These are phyloP conservation scores for Halocynthia roretzi DNA, from an alignment of 23 tunicate species.

Conservation along the genomic window DNA sequence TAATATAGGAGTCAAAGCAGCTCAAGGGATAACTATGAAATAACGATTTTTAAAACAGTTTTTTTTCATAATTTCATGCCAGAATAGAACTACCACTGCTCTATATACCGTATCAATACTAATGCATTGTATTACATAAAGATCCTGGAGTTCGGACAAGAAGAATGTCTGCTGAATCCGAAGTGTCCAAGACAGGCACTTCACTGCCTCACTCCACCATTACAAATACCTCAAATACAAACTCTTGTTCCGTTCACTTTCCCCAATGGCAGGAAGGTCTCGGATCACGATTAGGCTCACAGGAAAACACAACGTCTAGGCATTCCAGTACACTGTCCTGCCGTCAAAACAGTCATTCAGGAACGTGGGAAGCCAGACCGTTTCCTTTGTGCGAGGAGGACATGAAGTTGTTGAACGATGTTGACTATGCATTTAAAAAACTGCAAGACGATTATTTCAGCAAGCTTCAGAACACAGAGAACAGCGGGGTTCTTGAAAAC, in stretches of 20 bases:
- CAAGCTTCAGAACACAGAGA: not conserved
- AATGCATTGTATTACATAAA: too few relatives aligned
- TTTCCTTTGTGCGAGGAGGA: conserved; percentile 64
- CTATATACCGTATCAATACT: too few relatives aligned
- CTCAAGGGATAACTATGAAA: too few relatives aligned
- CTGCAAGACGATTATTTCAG: not conserved
- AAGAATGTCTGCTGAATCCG: not conserved
- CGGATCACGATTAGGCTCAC: not conserved
- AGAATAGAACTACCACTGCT: too few relatives aligned
- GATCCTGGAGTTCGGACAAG: not conserved
- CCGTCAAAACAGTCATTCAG: not conserved
- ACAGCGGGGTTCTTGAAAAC: not conserved
- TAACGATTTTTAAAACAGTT: too few relatives aligned
- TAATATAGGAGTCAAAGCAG: too few relatives aligned
- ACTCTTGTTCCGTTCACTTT: not conserved
- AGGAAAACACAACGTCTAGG: not conserved
- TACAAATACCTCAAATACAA: not conserved
- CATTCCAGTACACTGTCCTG: not conserved
- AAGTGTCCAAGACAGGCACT: not conserved
- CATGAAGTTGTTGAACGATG: conserved; percentile 33
- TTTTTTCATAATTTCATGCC: too few relatives aligned
- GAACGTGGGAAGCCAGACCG: conserved; percentile 40
- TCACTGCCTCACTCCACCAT: not conserved
- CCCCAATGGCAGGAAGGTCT: not conserved
- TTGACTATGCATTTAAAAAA: conserved; percentile 5